Base-by-base conservation (phyloP, 53 echinoderm and acorn worm species). In the Paracentrotus lividus region DNA sequence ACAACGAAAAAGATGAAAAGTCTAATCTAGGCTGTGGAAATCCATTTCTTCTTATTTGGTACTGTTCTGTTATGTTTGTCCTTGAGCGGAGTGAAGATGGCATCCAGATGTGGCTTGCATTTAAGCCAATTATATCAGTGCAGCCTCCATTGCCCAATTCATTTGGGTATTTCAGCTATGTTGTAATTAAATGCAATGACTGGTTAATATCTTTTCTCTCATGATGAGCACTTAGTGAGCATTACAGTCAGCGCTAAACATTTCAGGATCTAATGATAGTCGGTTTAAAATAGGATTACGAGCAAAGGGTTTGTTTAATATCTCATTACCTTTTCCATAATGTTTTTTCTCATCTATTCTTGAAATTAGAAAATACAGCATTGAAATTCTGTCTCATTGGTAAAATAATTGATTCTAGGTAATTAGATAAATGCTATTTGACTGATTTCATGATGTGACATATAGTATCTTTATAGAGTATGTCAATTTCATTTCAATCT, bases 161-260 rank as follows among this genome's bases (percentile, higher is more conserved):
- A 55, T 7, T 18, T 24, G 33, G 86, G 56, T 18, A 86, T 86
- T 86, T 36, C 86, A 86, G 86, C 57, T 86, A 86, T 86, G 86
- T 86, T 86, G 56, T 86, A 86, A 86, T 86, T 86, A 86, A 86
- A 86, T 86, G 54, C 53, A 56, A 86, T 86, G 86, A 53, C 81
- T 81, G 81, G 81, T 81, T 81, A 81, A 81, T 81, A 47, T 81
- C 81, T 47, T 47, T n/a, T 81, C 81, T 47, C 13, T 47, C 49
- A 45, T 47, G 47, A 45, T 12, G 8, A 81, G 81, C 81, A 47
- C 47, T 81, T 81, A 81, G 81, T 32, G 26, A 81, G 81, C 33
- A 45, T 47, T 72, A 72, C 81, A n/a, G n/a, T 26, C 45, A 44
- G 18, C 45, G 45, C 24, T 2, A 13, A 78, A 26, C 13, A 47